A percentile compares a stretch with the other conserved stretches of the same genome.
Conservation (phyloP, 2,797 vertebrate genomes). For the Channallabes apus region DNA sequence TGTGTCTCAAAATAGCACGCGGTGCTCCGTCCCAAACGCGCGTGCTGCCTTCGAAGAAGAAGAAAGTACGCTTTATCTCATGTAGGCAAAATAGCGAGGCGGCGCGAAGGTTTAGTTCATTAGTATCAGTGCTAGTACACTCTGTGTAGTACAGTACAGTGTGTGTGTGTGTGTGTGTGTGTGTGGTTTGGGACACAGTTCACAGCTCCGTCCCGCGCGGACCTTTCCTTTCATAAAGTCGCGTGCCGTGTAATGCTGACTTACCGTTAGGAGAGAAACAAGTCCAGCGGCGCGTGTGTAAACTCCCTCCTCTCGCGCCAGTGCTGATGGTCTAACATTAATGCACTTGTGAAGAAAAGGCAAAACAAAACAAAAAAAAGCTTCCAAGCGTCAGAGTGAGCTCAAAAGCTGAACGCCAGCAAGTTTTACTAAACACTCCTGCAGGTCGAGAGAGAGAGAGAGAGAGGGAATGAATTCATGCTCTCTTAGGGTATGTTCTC, state of each 20-base stretch:
- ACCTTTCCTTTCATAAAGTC: not conserved
- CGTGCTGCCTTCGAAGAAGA: not conserved
- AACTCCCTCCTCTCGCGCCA: not conserved
- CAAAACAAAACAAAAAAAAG: not conserved
- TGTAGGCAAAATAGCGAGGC: not conserved
- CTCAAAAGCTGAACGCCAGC: conserved; percentile 56
- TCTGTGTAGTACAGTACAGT: not conserved
- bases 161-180: too few species aligned
- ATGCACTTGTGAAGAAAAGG: not conserved
- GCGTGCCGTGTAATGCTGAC: not conserved
- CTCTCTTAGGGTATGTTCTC: not conserved
- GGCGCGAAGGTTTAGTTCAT: not conserved
- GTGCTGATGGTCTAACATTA: conserved; percentile 9
- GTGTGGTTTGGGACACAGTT: not conserved
- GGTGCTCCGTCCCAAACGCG: not conserved
- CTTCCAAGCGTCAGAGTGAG: not conserved
- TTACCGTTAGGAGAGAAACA: conserved; percentile 23
- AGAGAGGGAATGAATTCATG: conserved; percentile 7
- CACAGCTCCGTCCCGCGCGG: not conserved
- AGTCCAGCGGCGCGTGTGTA: not conserved
- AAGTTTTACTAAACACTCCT: conserved; percentile 36
- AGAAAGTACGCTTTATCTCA: not conserved
- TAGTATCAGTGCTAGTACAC: not conserved
- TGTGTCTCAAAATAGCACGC: not conserved
- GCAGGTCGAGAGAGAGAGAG: conserved; percentile 19